These are phyloP conservation scores for Characodon lateralis DNA, from an alignment of 2,797 vertebrate species.

Conservation along the genomic window DNA sequence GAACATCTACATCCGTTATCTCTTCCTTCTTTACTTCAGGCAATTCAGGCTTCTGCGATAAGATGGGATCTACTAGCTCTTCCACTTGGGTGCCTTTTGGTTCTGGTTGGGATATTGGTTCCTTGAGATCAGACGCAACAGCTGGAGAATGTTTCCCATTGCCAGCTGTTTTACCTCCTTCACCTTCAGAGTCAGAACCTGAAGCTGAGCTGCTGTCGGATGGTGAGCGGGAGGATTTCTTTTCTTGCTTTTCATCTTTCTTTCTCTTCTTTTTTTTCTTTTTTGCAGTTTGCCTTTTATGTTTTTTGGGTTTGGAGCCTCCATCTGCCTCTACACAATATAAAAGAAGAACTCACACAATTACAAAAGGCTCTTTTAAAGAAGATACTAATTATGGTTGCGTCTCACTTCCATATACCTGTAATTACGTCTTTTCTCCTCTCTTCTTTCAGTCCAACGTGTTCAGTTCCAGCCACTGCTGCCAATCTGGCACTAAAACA, in stretches of 20 bases:
- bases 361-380: not conserved
- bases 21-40: slow-evolving; percentile 58
- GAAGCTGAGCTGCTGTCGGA: slow-evolving; percentile 81
- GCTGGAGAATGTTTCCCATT: slow-evolving; percentile 58
- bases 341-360: slow-evolving; percentile 42
- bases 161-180: slow-evolving; percentile 64
- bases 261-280: slow-evolving; percentile 96
- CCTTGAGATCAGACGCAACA: slow-evolving; percentile 57
- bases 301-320: slow-evolving; percentile 91
- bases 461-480: slow-evolving; percentile 62
- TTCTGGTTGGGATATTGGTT: slow-evolving; percentile 56
- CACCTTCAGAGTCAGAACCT: slow-evolving; percentile 79
- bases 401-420: slow-evolving; percentile 59
- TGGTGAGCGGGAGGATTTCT: slow-evolving; percentile 83
- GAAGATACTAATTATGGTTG: not conserved
- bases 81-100: slow-evolving; percentile 61
- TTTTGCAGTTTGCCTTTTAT: slow-evolving; percentile 90
- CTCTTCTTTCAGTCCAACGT: slow-evolving; percentile 66
- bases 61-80: slow-evolving; percentile 45
- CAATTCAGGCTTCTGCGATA: slow-evolving; percentile 48
- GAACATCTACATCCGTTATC: slow-evolving; percentile 37
- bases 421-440: slow-evolving; percentile 66
- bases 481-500: slow-evolving; percentile 76
- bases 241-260: slow-evolving; percentile 91
- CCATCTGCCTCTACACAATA: slow-evolving; percentile 78